These are phyloP conservation scores for Salminus brasiliensis DNA, from an alignment of 2,113 vertebrate genomes.

Conservation along the genomic window DNA sequence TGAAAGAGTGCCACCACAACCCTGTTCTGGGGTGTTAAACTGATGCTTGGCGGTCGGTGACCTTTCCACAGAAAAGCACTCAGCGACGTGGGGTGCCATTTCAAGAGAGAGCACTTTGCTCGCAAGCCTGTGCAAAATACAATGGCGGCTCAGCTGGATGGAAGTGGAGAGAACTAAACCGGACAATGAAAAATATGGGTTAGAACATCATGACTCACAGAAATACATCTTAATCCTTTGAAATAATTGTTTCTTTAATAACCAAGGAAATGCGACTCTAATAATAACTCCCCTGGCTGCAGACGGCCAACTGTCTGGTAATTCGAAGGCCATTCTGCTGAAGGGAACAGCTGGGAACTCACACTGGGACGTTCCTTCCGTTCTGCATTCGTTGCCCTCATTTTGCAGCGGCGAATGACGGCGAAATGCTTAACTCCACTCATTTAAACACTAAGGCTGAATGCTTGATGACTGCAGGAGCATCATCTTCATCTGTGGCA, in stretches of 20 bases:
- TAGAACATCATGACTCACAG: background rate
- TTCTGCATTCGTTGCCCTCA: background rate
- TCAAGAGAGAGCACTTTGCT: conserved; percentile 41
- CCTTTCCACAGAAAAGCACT: conserved; percentile 46
- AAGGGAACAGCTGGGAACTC: background rate
- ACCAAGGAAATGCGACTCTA: background rate
- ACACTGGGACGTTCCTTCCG: background rate
- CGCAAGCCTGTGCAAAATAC: conserved; percentile 3
- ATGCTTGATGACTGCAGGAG: background rate
- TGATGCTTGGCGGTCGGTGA: conserved; percentile 39
- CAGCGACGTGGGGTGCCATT: conserved; percentile 36
- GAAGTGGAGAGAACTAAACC: conserved; percentile 12
- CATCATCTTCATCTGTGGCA: background rate
- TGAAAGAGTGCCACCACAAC: background rate
- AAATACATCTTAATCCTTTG: background rate
- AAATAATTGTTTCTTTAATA: background rate
- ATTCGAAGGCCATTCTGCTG: background rate
- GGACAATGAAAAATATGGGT: conserved; percentile 5
- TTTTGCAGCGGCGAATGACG: background rate
- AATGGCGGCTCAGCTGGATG: background rate
- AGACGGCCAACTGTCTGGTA: background rate
- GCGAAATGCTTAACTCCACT: background rate
- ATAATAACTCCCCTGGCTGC: background rate
- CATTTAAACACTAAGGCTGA: background rate
- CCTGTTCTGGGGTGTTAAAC: conserved; percentile 28